Percentiles rank a stretch among this genome's conserved stretches.
phyloP scores from a whole-genome alignment of 1,140 invertebrate genomes.

The Mylabris phalerata region DNA sequence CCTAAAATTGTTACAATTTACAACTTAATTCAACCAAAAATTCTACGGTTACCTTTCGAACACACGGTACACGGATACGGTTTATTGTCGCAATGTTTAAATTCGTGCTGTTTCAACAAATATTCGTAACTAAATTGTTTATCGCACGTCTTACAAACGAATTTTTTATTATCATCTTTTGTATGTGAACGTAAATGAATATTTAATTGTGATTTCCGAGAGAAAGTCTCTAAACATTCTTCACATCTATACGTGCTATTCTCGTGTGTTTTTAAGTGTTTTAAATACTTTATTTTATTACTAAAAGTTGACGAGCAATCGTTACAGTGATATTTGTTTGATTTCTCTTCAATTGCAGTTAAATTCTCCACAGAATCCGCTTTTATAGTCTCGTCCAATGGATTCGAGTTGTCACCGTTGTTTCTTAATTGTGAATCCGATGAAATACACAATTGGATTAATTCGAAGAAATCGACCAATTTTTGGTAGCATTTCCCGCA shows the following conservation, averaged over 20 bases:
- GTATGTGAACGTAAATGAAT: conserved; percentile 27
- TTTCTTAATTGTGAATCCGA: conserved; percentile 24
- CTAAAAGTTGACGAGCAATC: conserved; percentile 22
- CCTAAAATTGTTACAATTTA: too few relatives aligned
- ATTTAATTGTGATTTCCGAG: conserved; percentile 24
- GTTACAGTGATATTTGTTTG: conserved; percentile 16
- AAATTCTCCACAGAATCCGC: conserved; percentile 1
- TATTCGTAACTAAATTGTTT: conserved; percentile 39
- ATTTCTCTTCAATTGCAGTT: not conserved
- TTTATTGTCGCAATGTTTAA: conserved; percentile 40
- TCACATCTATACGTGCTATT: conserved; percentile 25
- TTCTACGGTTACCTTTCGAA: conserved; percentile 23
- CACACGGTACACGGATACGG: conserved; percentile 39
- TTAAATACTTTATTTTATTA: conserved; percentile 20
- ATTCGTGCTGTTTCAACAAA: conserved; percentile 31
- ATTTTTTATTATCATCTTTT: conserved; percentile 41
- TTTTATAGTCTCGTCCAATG: conserved; percentile 19
- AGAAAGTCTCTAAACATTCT: conserved; percentile 21
- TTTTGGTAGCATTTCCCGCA: conserved; percentile 22
- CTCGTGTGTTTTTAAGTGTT: conserved; percentile 23
- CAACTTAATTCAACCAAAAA: too few relatives aligned
- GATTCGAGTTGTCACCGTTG: conserved; percentile 15
- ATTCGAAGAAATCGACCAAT: conserved; percentile 17
- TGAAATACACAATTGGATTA: conserved; percentile 20
- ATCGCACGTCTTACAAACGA: conserved; percentile 47